Conservation (phyloP, 2,797 vertebrate genomes). For the Cyclopterus lumpus region DNA sequence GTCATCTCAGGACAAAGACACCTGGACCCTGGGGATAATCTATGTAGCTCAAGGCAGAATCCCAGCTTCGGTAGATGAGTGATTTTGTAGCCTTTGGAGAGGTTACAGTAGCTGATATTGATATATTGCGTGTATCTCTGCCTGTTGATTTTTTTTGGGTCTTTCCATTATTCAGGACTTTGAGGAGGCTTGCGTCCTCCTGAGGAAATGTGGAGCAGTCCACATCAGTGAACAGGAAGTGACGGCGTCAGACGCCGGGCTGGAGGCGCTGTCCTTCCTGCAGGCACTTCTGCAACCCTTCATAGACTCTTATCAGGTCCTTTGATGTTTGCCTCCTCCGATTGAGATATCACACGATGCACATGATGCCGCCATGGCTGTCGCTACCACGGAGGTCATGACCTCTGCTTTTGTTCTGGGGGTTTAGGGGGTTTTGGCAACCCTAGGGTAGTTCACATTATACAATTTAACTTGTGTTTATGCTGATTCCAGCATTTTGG, state of each 20-base stretch:
- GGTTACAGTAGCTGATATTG: not conserved
- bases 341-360: not conserved
- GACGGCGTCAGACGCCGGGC: conserved; percentile 77
- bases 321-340: not conserved
- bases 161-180: conserved; percentile 86
- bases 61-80: not conserved
- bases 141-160: not conserved
- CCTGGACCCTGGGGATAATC: not conserved
- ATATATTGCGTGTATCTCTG: conserved; percentile 1
- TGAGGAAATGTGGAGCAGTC: conserved; percentile 87
- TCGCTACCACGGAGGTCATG: not conserved
- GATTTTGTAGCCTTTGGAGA: not conserved
- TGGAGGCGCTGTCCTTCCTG: conserved; percentile 84
- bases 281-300: conserved; percentile 88
- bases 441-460: not conserved
- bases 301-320: conserved; percentile 92
- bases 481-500: not conserved
- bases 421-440: not conserved
- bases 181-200: conserved; percentile 90
- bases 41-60: not conserved
- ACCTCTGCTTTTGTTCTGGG: not conserved
- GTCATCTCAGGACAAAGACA: not conserved
- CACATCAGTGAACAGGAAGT: conserved; percentile 81
- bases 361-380: not conserved
- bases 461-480: not conserved